phyloP scores from a whole-genome alignment of 2,888 invertebrate species.

The Actias luna region DNA sequence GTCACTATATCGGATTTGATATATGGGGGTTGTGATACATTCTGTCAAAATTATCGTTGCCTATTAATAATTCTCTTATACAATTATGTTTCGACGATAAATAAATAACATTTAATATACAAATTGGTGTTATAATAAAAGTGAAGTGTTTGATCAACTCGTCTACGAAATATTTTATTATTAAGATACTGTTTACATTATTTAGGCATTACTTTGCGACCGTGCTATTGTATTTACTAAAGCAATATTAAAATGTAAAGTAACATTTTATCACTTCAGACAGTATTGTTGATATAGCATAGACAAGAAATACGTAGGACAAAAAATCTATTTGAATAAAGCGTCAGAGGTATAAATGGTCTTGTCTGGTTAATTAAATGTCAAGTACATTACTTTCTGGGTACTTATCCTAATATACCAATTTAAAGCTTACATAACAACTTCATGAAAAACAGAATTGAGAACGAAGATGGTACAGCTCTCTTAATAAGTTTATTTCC shows the following conservation, averaged over 20 bases:
- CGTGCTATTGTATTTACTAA: background rate
- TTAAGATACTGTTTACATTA: background rate
- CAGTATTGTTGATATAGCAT: background rate
- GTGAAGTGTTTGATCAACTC: slow-evolving; percentile 94
- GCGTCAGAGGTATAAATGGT: background rate
- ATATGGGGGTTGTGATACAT: too few species aligned
- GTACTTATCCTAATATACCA: background rate
- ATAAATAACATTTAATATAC: too few species aligned
- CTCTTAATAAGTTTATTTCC: background rate
- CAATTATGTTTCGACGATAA: too few species aligned
- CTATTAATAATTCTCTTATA: too few species aligned
- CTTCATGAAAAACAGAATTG: background rate
- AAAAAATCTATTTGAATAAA: background rate
- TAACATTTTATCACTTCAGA: background rate
- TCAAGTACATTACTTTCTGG: background rate
- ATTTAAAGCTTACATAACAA: background rate
- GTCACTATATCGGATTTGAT: too few species aligned
- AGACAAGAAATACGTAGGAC: background rate
- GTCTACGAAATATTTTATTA: slow-evolving; percentile 86
- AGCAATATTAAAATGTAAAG: background rate
- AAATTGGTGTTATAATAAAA: too few species aligned
- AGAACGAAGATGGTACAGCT: background rate
- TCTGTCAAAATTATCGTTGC: too few species aligned
- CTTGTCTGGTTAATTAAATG: background rate
- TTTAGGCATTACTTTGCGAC: background rate